Base-by-base conservation (phyloP, 2,113 vertebrate species). In the Lasiurus cinereus region DNA sequence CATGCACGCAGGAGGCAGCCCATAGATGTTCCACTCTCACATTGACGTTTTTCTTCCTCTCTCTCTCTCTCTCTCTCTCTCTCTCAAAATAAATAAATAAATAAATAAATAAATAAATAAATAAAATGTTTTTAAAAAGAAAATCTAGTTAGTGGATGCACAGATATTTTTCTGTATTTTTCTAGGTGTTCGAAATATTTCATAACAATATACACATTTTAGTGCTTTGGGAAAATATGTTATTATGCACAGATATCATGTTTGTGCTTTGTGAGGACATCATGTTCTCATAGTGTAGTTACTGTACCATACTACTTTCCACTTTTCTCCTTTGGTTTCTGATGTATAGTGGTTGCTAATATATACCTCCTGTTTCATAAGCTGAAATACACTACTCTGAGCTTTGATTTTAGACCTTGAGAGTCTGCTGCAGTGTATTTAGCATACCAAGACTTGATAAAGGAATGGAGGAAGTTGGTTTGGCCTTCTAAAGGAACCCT, bases 401-500 rank as follows among this genome's bases (percentile, higher is more conserved):
- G 43, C 43, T 77, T 73, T 90, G 46, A 39, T 86, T 88, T 91
- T 92, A 76, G 85, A 33, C 43, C 36, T 69, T 43, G 33, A 86
- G 29, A 4, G 50, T 86, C 39, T 92, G 69, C 3, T 22, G 33
- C 6, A 3, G 15, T 8, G 14, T 36, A 54, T 11, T 94, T 2
- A 62, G 48, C 27, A 21, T 83, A 33, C n/a, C 4, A 88, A 56
- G n/a, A 79, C 3, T 67, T 87, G 43, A 39, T n/a, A n/a, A 74
- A 66, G 56, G 43, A 52, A 18, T 22, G 11, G 15, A 74, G 22
- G 72, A 62, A n/a, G 31, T 22, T 24, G 14, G 18, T 48, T 93
- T 90, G 36, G 54, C 31, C 27, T 73, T 12, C 27, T 21, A 83
- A 87, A 54, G 29, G 39, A 39, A 59, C 6, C 7, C 27, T 74